These are phyloP conservation scores for Cephus pulcher DNA, from an alignment of 2,888 invertebrate genomes.

Conservation along the genomic window DNA sequence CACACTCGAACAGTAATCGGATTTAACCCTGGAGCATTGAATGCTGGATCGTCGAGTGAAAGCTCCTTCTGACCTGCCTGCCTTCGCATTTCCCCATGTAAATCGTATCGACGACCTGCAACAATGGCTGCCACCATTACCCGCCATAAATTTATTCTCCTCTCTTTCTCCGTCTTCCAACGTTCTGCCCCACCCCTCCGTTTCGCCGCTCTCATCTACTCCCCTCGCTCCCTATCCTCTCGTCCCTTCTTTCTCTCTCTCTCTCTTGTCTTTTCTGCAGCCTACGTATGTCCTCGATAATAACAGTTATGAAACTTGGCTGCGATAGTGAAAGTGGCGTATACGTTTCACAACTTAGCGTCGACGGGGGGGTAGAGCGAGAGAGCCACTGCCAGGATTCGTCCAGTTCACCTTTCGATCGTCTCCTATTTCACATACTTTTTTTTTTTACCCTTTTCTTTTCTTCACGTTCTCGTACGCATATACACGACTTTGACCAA, in stretches of 20 bases:
- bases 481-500: not conserved
- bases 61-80: not conserved
- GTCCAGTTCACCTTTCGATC: constrained; percentile 5
- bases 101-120: not conserved
- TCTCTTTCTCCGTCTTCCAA: constrained; percentile 2
- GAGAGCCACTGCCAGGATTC: constrained; percentile 5
- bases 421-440: not conserved
- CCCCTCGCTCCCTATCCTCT: constrained; percentile 22
- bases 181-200: constrained; percentile 11
- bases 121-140: constrained; percentile 14
- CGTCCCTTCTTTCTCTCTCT: constrained; percentile 23
- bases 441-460: not conserved
- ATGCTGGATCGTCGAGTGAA: not conserved
- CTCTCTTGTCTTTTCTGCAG: constrained; percentile 16
- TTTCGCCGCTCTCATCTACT: constrained; percentile 20
- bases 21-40: no score
- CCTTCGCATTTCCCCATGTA: no score
- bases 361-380: constrained; percentile 27
- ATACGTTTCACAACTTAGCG: constrained; percentile 57
- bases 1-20: no score
- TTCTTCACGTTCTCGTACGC: not conserved
- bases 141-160: no score
- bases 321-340: constrained; percentile 66
- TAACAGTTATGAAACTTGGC: constrained; percentile 66
- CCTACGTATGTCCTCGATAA: constrained; percentile 63